A percentile compares a stretch with the other conserved stretches of the same genome.
Conservation (phyloP, 2,113 vertebrate species). For the Marmota monax region DNA sequence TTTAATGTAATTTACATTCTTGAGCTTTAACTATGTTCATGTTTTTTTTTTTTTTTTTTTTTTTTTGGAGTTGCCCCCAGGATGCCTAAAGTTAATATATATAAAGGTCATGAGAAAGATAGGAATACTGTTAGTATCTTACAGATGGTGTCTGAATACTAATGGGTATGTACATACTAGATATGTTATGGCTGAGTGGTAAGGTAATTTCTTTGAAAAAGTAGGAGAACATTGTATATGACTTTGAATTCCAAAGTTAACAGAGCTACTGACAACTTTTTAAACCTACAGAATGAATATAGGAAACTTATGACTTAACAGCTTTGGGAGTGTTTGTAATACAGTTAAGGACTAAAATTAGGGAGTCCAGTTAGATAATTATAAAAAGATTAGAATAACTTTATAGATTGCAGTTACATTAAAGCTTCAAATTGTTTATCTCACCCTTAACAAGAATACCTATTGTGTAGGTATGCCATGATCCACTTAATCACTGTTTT, state of each 20-base stretch:
- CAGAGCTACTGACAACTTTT: neutral
- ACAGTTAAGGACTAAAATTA: neutral
- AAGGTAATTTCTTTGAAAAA: neutral
- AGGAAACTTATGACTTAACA: neutral
- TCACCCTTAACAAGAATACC: neutral
- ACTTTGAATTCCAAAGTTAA: neutral
- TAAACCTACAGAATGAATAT: neutral
- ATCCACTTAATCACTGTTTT: neutral
- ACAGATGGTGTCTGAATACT: neutral
- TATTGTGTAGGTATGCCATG: neutral
- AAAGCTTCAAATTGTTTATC: neutral
- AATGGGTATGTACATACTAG: neutral
- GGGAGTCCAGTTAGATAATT: neutral
- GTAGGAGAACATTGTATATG: neutral
- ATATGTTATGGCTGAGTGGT: neutral
- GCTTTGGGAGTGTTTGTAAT: conserved; percentile 3
- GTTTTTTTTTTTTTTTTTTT: neutral
- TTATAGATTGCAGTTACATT: neutral
- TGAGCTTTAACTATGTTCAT: neutral
- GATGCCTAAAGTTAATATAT: neutral
- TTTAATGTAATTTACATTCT: neutral
- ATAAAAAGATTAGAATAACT: neutral
- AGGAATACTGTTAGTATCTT: neutral
- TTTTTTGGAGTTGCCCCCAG: neutral
- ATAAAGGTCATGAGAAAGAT: neutral